Evolutionary conservation across 35 echinoderm and acorn worm genomes (phyloP).

Genomic region (Anneissia japonica): DNA sequence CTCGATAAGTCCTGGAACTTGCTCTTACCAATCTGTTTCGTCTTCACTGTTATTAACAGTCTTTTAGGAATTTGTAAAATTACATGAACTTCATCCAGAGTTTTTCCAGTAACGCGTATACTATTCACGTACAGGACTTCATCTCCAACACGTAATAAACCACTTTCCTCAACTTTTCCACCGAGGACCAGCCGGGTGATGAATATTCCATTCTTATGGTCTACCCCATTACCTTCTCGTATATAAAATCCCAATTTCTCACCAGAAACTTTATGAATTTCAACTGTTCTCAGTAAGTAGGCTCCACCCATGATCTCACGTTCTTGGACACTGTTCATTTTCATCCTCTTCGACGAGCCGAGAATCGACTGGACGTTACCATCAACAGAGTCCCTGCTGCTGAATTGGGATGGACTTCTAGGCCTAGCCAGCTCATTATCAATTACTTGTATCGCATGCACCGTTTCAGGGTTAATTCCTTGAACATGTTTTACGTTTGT

Average conservation of each 20-base stretch:
- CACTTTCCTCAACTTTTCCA: conserved; percentile 73
- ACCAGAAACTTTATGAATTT: conserved; percentile 88
- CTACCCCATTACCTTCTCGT: conserved; percentile 80
- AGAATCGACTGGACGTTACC: conserved; percentile 19
- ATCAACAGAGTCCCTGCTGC: conserved; percentile 38
- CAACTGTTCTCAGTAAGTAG: conserved; percentile 78
- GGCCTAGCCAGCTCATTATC: conserved; percentile 72
- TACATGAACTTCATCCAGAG: conserved; percentile 87
- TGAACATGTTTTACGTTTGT: conserved; percentile 57
- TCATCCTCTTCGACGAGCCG: conserved; percentile 47
- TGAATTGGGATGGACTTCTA: conserved; percentile 46
- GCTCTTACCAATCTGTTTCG: conserved; percentile 70
- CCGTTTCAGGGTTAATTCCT: conserved; percentile 70
- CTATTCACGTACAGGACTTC: conserved; percentile 96
- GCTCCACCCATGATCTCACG: conserved; percentile 93
- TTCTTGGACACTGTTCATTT: conserved; percentile 82
- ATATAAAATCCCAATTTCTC: conserved; percentile 93
- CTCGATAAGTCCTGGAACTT: conserved; percentile 25
- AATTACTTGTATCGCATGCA: conserved; percentile 64
- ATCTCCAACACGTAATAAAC: conserved; percentile 79
- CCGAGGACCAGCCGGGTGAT: conserved; percentile 81
- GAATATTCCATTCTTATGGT: conserved; percentile 77
- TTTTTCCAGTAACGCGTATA: conserved; percentile 80
- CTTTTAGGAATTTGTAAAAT: conserved; percentile 87
- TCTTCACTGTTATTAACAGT: conserved; percentile 87